These are phyloP conservation scores for Phalacrocorax pelagicus DNA, from an alignment of 2,113 vertebrate species.

Conservation along the genomic window DNA sequence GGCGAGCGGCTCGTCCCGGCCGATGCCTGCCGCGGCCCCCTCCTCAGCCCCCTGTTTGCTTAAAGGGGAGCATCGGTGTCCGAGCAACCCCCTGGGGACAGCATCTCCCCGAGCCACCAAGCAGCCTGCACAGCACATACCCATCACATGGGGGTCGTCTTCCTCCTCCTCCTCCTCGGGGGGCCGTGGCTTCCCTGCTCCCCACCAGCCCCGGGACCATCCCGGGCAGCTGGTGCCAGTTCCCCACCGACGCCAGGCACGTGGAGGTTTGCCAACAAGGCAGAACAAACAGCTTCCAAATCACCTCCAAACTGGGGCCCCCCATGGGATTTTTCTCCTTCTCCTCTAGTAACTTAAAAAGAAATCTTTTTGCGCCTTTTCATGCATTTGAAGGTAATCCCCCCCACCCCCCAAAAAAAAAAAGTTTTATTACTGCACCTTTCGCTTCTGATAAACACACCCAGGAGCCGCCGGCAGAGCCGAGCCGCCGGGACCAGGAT, in stretches of 20 bases:
- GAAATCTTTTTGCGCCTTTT: background rate
- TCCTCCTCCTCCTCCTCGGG: background rate
- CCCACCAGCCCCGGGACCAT: background rate
- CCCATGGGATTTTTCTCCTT: fast-evolving
- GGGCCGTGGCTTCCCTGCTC: background rate
- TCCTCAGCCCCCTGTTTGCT: background rate
- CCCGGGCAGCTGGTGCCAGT: background rate
- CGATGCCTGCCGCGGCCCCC: background rate
- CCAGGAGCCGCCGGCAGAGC: background rate
- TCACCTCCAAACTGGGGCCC: background rate
- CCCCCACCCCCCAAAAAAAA: background rate
- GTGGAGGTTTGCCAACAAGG: background rate
- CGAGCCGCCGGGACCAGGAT: background rate
- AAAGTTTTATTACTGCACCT: background rate
- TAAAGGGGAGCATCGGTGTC: background rate
- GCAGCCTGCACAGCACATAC: background rate
- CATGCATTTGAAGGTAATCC: fast-evolving
- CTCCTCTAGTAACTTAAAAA: background rate
- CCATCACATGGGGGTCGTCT: background rate
- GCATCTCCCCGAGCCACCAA: background rate
- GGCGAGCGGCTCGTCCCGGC: background rate
- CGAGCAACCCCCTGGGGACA: background rate
- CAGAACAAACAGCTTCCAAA: background rate
- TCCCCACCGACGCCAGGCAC: background rate
- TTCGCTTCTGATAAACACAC: fast-evolving